Evolutionary conservation across 2,113 vertebrate species (phyloP).

Genomic region (Sceloporus tristichus): DNA sequence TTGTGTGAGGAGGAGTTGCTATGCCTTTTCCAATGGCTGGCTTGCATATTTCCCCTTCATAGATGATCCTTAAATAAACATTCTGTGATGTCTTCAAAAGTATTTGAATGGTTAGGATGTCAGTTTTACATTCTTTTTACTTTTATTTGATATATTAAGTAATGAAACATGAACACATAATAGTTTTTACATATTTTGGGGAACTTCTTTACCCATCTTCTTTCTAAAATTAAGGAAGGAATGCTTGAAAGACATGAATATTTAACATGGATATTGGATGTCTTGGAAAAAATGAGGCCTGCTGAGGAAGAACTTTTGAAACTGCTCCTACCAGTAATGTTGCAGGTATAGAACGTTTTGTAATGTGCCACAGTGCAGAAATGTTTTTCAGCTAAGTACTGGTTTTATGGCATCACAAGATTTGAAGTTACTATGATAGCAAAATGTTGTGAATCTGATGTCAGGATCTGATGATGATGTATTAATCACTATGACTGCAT

Average conservation of each 20-base stretch:
- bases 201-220: background rate
- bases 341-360: constrained; percentile 71
- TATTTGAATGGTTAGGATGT: background rate
- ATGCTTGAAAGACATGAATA: constrained; percentile 82
- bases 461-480: too few relatives aligned
- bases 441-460: too few relatives aligned
- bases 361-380: background rate
- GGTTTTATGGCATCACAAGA: background rate
- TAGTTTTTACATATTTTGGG: background rate
- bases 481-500: too few relatives aligned
- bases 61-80: background rate
- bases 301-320: constrained; percentile 82
- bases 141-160: background rate
- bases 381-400: background rate
- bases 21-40: background rate
- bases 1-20: background rate
- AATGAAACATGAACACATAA: background rate
- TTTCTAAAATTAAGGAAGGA: constrained; percentile 75
- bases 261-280: constrained; percentile 82
- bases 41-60: too few relatives aligned
- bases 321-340: constrained; percentile 77
- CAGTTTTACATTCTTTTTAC: background rate
- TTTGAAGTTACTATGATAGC: background rate
- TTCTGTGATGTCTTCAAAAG: background rate
- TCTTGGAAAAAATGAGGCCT: constrained; percentile 80